A percentile compares a stretch with the other conserved stretches of the same genome.
phyloP scores from a whole-genome alignment of 2,888 invertebrate species.

The Acanthosepion esculentum region DNA sequence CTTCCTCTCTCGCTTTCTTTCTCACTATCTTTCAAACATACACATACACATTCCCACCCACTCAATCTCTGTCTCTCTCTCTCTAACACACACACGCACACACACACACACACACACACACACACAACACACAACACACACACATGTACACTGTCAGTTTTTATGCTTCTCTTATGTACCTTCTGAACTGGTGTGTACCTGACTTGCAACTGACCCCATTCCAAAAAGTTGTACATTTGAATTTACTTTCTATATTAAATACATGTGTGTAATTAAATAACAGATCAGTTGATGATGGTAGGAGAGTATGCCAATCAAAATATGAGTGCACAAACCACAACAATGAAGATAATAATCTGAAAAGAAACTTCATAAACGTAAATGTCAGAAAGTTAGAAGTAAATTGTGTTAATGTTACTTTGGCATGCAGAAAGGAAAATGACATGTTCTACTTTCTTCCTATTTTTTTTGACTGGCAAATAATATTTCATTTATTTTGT shows the following conservation, averaged over 20 bases:
- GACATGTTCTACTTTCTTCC: neutral
- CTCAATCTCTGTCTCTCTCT: too few species aligned
- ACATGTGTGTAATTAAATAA: neutral
- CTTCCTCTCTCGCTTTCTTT: too few species aligned
- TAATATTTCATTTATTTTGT: conserved; percentile 11
- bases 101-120: too few species aligned
- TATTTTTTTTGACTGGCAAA: neutral
- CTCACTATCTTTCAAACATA: too few species aligned
- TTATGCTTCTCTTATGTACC: too few species aligned
- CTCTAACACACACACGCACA: too few species aligned
- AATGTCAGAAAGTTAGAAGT: neutral
- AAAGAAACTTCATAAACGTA: neutral
- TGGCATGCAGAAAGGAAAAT: neutral
- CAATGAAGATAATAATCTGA: neutral
- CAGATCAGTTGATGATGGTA: neutral
- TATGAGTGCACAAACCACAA: neutral
- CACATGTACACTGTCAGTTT: too few species aligned
- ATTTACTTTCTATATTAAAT: neutral
- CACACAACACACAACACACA: too few species aligned
- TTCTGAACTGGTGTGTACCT: too few species aligned
- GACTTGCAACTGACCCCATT: too few species aligned
- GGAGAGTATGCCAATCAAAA: too few species aligned
- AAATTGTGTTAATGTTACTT: neutral
- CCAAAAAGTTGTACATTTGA: neutral
- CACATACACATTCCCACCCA: too few species aligned